Percentiles rank a stretch among this genome's conserved stretches.
These are phyloP conservation scores for Aeoliscus strigatus DNA, from an alignment of 2,797 vertebrate genomes.

Conservation along the genomic window DNA sequence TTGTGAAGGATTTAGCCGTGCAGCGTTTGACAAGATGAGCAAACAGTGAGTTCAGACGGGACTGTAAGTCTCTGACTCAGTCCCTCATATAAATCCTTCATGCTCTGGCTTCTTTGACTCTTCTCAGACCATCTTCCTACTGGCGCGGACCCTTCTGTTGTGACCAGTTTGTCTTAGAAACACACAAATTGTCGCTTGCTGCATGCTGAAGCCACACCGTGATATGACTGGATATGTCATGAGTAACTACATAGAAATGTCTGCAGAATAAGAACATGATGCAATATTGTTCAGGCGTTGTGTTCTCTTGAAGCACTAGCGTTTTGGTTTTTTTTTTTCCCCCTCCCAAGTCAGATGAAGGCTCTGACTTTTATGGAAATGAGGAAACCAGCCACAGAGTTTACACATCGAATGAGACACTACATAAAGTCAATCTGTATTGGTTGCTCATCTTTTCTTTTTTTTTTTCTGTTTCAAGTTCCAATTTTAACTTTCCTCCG, in stretches of 20 bases:
- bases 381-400: conserved; percentile 68
- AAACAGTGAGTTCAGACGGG: conserved; percentile 49
- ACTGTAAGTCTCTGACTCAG: conserved; percentile 35
- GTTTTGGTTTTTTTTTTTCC: conserved; percentile 33
- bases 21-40: conserved; percentile 47
- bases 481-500: conserved; percentile 69
- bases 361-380: conserved; percentile 76
- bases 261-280: conserved; percentile 53
- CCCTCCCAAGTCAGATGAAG: conserved; percentile 69
- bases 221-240: conserved; percentile 52
- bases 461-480: conserved; percentile 63
- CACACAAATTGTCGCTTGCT: conserved; percentile 43
- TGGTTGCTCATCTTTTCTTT: conserved; percentile 70
- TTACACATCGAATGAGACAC: conserved; percentile 68
- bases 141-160: conserved; percentile 35
- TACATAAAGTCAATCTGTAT: conserved; percentile 73
- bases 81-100: conserved; percentile 34
- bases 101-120: conserved; percentile 13
- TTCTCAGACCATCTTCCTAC: conserved; percentile 20
- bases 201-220: neutral
- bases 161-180: conserved; percentile 1
- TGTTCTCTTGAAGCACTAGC: conserved; percentile 59
- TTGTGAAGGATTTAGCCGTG: conserved; percentile 53
- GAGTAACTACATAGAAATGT: conserved; percentile 45
- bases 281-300: conserved; percentile 59